These are phyloP conservation scores for Nomada lathburiana DNA, from an alignment of 2,888 invertebrate species.

Conservation along the genomic window DNA sequence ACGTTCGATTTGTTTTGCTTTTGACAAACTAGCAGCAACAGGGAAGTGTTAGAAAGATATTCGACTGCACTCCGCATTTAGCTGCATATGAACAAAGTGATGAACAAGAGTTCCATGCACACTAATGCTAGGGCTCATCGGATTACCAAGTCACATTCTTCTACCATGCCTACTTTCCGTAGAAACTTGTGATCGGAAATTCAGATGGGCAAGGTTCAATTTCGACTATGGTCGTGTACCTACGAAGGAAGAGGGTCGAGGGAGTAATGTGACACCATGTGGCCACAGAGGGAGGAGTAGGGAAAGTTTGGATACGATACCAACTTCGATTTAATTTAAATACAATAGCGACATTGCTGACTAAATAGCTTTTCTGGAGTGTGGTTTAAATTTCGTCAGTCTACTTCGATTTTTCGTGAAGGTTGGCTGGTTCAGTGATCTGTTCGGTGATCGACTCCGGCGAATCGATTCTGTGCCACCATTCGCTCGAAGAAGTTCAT, in stretches of 20 bases:
- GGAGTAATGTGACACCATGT: background rate
- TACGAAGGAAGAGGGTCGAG: constrained; percentile 6
- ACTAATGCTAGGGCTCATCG: too few species aligned
- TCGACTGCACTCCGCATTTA: too few species aligned
- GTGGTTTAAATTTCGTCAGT: constrained; percentile 72
- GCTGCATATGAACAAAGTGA: too few species aligned
- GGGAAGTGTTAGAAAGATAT: too few species aligned
- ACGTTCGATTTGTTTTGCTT: too few species aligned
- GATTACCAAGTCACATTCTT: too few species aligned
- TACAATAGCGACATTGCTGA: constrained; percentile 61
- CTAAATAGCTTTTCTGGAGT: constrained; percentile 34
- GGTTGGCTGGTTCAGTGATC: constrained; percentile 74
- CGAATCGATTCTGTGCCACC: background rate
- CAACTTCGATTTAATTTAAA: constrained; percentile 59
- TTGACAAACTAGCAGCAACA: too few species aligned
- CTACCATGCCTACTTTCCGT: too few species aligned
- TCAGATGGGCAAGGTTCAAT: background rate
- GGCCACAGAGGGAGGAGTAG: background rate
- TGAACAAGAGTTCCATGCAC: too few species aligned
- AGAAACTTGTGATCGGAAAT: too few species aligned
- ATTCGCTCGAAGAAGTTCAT: background rate
- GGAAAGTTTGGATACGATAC: background rate
- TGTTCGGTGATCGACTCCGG: background rate
- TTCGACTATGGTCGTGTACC: constrained; percentile 21
- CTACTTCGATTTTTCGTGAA: constrained; percentile 67